phyloP scores from a whole-genome alignment of 37 sponge, comb jelly and placozoan species.

The Ephydatia muelleri region DNA sequence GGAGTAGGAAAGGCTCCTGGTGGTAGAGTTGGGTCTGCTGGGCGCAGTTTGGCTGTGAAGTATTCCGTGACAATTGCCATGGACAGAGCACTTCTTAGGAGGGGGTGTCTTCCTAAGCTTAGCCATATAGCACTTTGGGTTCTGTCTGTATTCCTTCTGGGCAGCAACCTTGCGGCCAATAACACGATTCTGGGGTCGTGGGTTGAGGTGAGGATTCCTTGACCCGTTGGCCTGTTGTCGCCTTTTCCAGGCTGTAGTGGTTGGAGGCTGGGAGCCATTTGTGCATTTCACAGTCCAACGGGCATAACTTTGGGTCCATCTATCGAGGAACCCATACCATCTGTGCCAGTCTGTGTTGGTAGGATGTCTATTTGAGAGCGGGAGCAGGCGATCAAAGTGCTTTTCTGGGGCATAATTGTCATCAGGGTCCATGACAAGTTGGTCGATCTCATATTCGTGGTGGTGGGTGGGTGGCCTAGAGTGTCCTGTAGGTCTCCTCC shows the following conservation, averaged over 20 bases:
- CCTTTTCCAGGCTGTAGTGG: neutral
- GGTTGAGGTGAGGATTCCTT: neutral
- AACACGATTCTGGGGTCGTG: neutral
- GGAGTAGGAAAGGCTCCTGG: neutral
- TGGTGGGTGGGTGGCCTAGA: too few species aligned
- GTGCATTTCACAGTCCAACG: neutral
- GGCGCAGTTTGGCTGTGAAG: neutral
- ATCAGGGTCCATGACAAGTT: neutral
- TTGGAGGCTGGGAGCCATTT: neutral
- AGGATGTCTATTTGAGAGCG: neutral
- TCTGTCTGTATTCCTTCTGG: neutral
- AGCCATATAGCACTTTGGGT: neutral
- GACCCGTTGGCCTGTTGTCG: neutral
- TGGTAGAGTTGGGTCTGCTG: neutral
- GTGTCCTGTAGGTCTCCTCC: too few species aligned
- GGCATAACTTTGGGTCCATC: neutral
- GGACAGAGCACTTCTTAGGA: neutral
- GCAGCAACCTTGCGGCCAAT: neutral
- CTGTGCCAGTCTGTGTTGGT: neutral
- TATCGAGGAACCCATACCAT: neutral
- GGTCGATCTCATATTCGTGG: too few species aligned
- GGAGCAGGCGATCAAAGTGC: neutral
- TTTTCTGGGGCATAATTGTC: neutral
- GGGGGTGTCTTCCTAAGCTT: neutral
- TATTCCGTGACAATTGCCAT: neutral